Evolutionary conservation across 2,888 invertebrate genomes (phyloP).

Genomic region (Prosapia bicincta): DNA sequence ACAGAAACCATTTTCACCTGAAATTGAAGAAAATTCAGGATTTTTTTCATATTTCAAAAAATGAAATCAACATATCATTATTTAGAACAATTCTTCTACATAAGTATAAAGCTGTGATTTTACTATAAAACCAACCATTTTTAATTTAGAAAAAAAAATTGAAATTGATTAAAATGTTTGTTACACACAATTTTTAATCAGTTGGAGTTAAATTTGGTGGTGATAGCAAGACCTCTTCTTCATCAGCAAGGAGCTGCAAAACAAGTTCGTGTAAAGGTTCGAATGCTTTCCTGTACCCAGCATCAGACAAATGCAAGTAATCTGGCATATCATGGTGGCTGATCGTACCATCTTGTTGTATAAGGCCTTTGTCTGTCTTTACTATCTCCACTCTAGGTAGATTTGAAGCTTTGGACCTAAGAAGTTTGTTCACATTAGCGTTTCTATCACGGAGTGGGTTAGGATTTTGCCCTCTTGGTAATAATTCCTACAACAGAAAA

Average conservation of each 20-base stretch:
- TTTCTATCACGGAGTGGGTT: slow-evolving; percentile 78
- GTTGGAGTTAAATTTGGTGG: neutral
- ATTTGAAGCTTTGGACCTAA: slow-evolving; percentile 58
- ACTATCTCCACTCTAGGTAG: slow-evolving; percentile 73
- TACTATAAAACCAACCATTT: neutral
- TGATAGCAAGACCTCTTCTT: slow-evolving; percentile 48
- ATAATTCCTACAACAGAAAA: slow-evolving; percentile 63
- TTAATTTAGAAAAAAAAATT: neutral
- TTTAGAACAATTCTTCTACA: too few species aligned
- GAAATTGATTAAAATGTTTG: neutral
- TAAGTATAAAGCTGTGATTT: neutral
- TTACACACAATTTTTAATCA: neutral
- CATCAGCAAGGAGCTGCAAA: slow-evolving; percentile 71
- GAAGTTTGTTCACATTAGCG: slow-evolving; percentile 65
- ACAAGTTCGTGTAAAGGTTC: slow-evolving; percentile 79
- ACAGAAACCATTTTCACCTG: too few species aligned
- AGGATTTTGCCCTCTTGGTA: slow-evolving; percentile 83
- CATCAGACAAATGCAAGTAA: slow-evolving; percentile 81
- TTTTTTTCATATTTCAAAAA: too few species aligned
- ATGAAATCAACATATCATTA: too few species aligned
- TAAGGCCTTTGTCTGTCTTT: slow-evolving; percentile 71
- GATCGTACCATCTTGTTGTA: slow-evolving; percentile 75
- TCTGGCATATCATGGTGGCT: slow-evolving; percentile 91
- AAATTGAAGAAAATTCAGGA: too few species aligned
- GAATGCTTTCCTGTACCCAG: slow-evolving; percentile 82